phyloP scores from a whole-genome alignment of 2,888 invertebrate genomes.

The Flexamia atlantica region DNA sequence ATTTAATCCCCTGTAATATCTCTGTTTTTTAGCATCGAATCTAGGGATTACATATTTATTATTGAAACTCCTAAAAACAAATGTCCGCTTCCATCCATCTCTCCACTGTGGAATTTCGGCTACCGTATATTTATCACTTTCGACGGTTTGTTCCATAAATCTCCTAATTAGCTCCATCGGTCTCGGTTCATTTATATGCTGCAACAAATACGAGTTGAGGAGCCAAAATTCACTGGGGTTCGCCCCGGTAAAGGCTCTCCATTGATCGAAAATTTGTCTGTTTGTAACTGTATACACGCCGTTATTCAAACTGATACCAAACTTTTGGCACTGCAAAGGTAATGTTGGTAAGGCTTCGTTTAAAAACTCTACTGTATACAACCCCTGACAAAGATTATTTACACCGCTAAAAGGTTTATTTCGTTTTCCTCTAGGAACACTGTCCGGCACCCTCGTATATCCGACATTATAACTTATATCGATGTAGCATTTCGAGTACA shows the following conservation, averaged over 20 bases:
- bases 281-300: not conserved
- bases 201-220: too few species aligned
- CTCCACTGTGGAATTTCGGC: not conserved
- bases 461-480: slow-evolving; percentile 29
- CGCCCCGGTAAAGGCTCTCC: not conserved
- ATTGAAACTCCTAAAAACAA: not conserved
- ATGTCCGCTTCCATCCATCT: not conserved
- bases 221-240: not conserved
- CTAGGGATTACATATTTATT: not conserved
- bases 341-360: slow-evolving; percentile 11
- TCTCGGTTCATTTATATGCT: too few species aligned
- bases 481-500: not conserved
- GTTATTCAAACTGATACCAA: not conserved
- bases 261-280: not conserved
- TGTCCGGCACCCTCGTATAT: not conserved
- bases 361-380: slow-evolving; percentile 6
- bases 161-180: too few species aligned
- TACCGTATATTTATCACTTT: not conserved
- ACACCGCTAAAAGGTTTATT: not conserved
- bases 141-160: not conserved
- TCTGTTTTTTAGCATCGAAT: too few species aligned
- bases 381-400: not conserved
- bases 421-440: not conserved
- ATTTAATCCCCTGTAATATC: too few species aligned
- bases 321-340: not conserved